These are phyloP conservation scores for Chionis minor DNA, from an alignment of 2,113 vertebrate genomes.

Conservation along the genomic window DNA sequence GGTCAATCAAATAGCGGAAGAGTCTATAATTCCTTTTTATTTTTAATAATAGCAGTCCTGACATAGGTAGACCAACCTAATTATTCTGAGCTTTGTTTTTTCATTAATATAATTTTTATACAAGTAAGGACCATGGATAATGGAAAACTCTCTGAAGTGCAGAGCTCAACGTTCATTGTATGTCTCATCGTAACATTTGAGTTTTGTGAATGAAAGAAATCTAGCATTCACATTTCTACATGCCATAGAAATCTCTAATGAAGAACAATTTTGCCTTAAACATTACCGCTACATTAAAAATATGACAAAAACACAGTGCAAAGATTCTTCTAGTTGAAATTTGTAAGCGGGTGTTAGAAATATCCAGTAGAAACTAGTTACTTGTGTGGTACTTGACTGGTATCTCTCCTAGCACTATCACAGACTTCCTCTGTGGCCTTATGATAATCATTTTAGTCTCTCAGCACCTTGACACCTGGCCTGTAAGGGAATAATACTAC, in stretches of 20 bases:
- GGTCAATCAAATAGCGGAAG: neutral
- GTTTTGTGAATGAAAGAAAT: neutral
- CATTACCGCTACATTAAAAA: neutral
- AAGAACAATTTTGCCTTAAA: neutral
- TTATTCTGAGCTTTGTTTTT: neutral
- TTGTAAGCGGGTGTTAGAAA: neutral
- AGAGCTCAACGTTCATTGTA: neutral
- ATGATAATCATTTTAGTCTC: neutral
- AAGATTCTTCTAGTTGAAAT: neutral
- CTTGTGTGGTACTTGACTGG: neutral
- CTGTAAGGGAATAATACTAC: neutral
- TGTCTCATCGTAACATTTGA: neutral
- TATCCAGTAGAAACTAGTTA: neutral
- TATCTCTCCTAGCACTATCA: neutral
- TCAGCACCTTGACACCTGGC: neutral
- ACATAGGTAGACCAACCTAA: neutral
- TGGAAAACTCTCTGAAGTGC: neutral
- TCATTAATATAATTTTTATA: neutral
- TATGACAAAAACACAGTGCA: accelerated
- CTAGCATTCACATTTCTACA: neutral
- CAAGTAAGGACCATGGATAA: neutral
- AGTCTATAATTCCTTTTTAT: neutral
- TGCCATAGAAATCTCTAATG: neutral
- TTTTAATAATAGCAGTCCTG: neutral
- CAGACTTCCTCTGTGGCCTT: neutral